Percentiles rank a stretch among this genome's conserved stretches.
Conservation (phyloP, 2,113 vertebrate species). For the Pelobates fuscus region DNA sequence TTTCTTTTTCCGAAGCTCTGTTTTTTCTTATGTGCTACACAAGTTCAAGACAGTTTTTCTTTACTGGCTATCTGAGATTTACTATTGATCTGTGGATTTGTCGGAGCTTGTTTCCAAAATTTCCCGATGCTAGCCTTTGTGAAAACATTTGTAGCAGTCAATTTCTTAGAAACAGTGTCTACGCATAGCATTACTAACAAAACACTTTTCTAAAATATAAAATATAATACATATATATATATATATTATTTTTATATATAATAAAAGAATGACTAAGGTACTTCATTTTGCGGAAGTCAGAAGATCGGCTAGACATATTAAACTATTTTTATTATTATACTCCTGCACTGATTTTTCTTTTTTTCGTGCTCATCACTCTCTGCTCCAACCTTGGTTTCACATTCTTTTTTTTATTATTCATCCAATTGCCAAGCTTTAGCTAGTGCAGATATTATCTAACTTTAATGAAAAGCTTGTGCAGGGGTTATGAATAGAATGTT, state of each 20-base stretch:
- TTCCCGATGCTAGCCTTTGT: constrained; percentile 17
- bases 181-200: constrained; percentile 15
- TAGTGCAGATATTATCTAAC: constrained; percentile 44
- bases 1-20: background rate
- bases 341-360: background rate
- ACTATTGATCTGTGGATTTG: constrained; percentile 44
- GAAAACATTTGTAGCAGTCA: constrained; percentile 35
- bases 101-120: constrained; percentile 43
- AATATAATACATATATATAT: too few species aligned
- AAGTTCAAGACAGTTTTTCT: constrained; percentile 18
- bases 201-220: background rate
- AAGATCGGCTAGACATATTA: constrained; percentile 21
- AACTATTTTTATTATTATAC: constrained; percentile 1
- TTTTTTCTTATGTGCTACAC: background rate
- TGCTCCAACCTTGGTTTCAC: constrained; percentile 33
- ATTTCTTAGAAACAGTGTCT: constrained; percentile 9
- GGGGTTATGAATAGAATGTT: constrained; percentile 28
- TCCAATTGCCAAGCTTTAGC: constrained; percentile 35
- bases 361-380: constrained; percentile 37
- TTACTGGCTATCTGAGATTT: constrained; percentile 36
- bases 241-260: too few species aligned
- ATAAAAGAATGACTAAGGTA: too few species aligned
- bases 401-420: constrained; percentile 45
- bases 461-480: constrained; percentile 28
- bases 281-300: background rate